A percentile compares a stretch with the other conserved stretches of the same genome.
phyloP scores from a whole-genome alignment of 2,113 vertebrate species.

The Phainopepla nitens region DNA sequence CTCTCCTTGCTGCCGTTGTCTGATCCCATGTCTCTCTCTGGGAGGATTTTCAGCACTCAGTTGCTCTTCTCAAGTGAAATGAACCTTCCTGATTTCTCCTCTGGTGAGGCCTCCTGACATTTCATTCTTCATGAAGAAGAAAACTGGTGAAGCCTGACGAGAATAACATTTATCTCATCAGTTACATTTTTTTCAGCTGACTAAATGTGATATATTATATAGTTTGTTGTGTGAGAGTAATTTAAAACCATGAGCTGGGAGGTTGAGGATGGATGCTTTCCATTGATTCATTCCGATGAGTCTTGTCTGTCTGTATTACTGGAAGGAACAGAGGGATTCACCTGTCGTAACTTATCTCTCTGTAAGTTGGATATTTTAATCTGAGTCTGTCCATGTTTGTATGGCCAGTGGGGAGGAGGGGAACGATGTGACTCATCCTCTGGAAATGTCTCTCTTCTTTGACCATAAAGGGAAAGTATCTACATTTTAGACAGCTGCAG shows the following conservation, averaged over 20 bases:
- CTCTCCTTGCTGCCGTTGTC: background rate
- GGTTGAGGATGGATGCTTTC: background rate
- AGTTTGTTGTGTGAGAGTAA: slow-evolving; percentile 8
- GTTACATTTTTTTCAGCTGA: slow-evolving; percentile 8
- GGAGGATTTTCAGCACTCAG: background rate
- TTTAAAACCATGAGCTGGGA: background rate
- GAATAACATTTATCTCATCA: background rate
- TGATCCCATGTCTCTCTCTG: background rate
- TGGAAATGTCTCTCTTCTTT: background rate
- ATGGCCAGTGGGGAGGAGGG: background rate
- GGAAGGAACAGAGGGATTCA: slow-evolving; percentile 6
- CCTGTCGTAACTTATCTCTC: slow-evolving; percentile 6
- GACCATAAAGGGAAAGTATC: background rate
- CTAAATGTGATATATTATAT: background rate
- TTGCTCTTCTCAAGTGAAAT: background rate
- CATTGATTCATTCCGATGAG: background rate
- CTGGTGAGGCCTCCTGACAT: background rate
- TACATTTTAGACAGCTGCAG: background rate
- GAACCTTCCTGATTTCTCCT: background rate
- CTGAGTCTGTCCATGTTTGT: background rate
- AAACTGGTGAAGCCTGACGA: background rate
- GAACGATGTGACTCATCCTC: background rate
- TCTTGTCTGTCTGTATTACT: background rate
- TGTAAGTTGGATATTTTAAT: background rate
- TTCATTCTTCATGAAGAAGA: slow-evolving; percentile 12